These are phyloP conservation scores for Eueides isabella DNA, from an alignment of 1,140 invertebrate species.

Conservation along the genomic window DNA sequence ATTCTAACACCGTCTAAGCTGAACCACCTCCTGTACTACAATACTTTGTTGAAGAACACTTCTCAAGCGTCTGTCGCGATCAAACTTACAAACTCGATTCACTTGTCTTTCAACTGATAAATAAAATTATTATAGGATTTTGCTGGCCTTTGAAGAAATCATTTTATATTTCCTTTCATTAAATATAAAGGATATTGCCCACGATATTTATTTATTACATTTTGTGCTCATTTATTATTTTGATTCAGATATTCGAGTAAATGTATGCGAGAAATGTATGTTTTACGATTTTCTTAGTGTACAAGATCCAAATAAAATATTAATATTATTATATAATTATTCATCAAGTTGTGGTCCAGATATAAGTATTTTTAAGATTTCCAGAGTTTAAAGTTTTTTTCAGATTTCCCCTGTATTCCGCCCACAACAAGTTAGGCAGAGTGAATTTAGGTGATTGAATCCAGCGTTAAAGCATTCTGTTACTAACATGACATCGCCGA, in stretches of 20 bases:
- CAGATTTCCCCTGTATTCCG: too few species aligned
- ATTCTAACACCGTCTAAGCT: background rate
- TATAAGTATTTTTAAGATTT: too few species aligned
- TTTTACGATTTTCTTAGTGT: background rate
- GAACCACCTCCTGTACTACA: background rate
- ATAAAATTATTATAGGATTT: conserved; percentile 12
- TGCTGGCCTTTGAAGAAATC: background rate
- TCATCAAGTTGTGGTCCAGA: too few species aligned
- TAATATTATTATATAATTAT: too few species aligned
- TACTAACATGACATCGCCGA: too few species aligned
- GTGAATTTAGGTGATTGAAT: too few species aligned
- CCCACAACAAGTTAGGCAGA: too few species aligned
- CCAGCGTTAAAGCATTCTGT: too few species aligned
- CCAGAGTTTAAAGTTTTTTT: too few species aligned
- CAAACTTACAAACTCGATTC: conserved; percentile 10
- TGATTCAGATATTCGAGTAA: background rate
- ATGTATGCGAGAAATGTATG: background rate
- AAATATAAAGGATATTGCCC: background rate
- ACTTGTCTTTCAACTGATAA: conserved; percentile 11
- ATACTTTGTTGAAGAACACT: background rate
- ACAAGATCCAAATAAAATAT: too few species aligned
- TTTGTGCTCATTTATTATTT: background rate
- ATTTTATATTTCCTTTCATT: background rate
- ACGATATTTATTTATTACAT: background rate
- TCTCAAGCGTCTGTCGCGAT: conserved; percentile 1